Evolutionary conservation across 2,888 invertebrate genomes (phyloP).

Genomic region (Liodrosophila aerea): DNA sequence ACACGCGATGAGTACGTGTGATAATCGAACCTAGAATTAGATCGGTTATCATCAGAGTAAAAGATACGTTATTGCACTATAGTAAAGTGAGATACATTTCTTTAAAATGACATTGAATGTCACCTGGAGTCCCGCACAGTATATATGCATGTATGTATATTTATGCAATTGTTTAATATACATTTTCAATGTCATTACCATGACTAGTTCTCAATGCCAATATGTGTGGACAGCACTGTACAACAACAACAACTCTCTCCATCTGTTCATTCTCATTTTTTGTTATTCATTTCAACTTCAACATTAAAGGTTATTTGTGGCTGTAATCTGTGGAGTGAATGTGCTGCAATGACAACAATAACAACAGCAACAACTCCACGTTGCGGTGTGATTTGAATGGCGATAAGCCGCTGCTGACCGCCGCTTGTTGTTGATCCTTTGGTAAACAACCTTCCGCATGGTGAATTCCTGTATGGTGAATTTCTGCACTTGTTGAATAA

Average conservation of each 20-base stretch:
- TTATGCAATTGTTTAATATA: constrained; percentile 20
- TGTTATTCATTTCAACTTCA: too few species aligned
- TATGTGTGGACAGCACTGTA: constrained; percentile 5
- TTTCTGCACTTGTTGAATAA: background rate
- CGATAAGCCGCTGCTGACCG: constrained; percentile 33
- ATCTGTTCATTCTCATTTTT: too few species aligned
- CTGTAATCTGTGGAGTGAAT: constrained; percentile 27
- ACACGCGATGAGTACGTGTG: too few species aligned
- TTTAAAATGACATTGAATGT: too few species aligned
- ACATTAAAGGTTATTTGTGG: constrained; percentile 31
- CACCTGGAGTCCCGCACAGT: too few species aligned
- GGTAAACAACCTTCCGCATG: constrained; percentile 43
- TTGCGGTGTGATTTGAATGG: constrained; percentile 23
- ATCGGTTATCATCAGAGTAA: too few species aligned
- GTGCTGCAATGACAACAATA: constrained; percentile 16
- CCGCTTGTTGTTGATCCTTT: constrained; percentile 70
- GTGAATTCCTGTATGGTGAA: constrained; percentile 17
- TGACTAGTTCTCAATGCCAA: constrained; percentile 42
- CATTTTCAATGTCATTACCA: constrained; percentile 63
- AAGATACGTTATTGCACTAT: too few species aligned
- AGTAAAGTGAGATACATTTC: too few species aligned
- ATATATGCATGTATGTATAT: too few species aligned
- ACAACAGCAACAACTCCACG: constrained; percentile 9
- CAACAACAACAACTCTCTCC: background rate
- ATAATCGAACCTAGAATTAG: too few species aligned